Evolutionary conservation across 2,113 vertebrate species (phyloP).

Genomic region (Orycteropus afer): DNA sequence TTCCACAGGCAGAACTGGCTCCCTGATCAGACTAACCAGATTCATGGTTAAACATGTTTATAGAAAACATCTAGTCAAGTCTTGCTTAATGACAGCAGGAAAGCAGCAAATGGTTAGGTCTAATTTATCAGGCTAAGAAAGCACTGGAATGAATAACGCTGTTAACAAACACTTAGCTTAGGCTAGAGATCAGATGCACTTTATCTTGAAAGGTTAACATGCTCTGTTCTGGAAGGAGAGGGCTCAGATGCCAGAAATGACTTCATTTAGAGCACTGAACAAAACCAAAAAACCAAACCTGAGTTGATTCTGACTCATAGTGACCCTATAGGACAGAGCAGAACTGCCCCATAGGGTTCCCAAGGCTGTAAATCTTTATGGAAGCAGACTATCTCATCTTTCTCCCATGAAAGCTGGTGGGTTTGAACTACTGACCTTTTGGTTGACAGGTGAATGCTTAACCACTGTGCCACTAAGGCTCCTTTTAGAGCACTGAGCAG

Average conservation of each 20-base stretch:
- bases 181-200: background rate
- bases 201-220: background rate
- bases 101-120: slow-evolving; percentile 48
- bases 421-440: background rate
- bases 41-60: slow-evolving; percentile 71
- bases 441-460: background rate
- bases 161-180: background rate
- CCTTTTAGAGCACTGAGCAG: background rate
- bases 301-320: background rate
- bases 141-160: background rate
- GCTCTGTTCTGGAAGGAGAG: background rate
- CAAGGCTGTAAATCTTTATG: background rate
- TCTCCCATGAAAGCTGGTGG: background rate
- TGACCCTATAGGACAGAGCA: background rate
- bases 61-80: slow-evolving; percentile 69
- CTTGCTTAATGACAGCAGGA: slow-evolving; percentile 72
- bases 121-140: background rate
- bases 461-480: background rate
- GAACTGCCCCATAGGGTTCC: background rate
- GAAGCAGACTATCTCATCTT: background rate
- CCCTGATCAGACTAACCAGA: slow-evolving; percentile 74
- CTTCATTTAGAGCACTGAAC: background rate
- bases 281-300: background rate
- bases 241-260: background rate
- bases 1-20: slow-evolving; percentile 60